Percentiles rank a stretch among this genome's conserved stretches.
These are phyloP conservation scores for Sinocyclocheilus anophthalmus DNA, from an alignment of 2,113 vertebrate species.

Conservation along the genomic window DNA sequence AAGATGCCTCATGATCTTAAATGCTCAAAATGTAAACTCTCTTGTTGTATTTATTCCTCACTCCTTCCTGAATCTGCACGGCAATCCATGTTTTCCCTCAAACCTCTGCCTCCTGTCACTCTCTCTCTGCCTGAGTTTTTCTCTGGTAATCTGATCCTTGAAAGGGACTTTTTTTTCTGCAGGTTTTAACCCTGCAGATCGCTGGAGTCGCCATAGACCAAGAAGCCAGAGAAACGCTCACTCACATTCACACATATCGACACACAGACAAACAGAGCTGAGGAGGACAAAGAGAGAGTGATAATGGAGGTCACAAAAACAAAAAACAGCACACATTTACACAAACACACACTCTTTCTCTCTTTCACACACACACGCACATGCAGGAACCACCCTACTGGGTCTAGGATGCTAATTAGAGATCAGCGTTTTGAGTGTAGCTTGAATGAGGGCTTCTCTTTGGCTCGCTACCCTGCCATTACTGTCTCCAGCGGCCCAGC, in stretches of 20 bases:
- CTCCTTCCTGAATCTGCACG: not conserved
- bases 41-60: not conserved
- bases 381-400: constrained; percentile 73
- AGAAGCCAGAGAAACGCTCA: constrained; percentile 41
- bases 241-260: constrained; percentile 35
- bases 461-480: constrained; percentile 72
- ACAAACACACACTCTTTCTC: constrained; percentile 16
- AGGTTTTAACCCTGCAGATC: constrained; percentile 70
- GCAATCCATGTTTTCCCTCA: not conserved
- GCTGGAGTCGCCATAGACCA: constrained; percentile 27
- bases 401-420: constrained; percentile 76
- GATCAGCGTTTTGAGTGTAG: constrained; percentile 68
- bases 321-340: constrained; percentile 14
- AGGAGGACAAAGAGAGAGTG: not conserved
- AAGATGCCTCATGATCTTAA: constrained; percentile 67
- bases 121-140: constrained; percentile 58
- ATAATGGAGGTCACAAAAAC: not conserved
- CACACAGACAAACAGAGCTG: constrained; percentile 15
- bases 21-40: not conserved
- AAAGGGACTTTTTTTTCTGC: constrained; percentile 21
- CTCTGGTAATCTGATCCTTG: constrained; percentile 67
- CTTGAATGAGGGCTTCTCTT: constrained; percentile 69
- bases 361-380: not conserved
- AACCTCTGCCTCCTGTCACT: constrained; percentile 43
- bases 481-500: constrained; percentile 32